Evolutionary conservation across 2,888 invertebrate species (phyloP).

Genomic region (Protonemura montana): DNA sequence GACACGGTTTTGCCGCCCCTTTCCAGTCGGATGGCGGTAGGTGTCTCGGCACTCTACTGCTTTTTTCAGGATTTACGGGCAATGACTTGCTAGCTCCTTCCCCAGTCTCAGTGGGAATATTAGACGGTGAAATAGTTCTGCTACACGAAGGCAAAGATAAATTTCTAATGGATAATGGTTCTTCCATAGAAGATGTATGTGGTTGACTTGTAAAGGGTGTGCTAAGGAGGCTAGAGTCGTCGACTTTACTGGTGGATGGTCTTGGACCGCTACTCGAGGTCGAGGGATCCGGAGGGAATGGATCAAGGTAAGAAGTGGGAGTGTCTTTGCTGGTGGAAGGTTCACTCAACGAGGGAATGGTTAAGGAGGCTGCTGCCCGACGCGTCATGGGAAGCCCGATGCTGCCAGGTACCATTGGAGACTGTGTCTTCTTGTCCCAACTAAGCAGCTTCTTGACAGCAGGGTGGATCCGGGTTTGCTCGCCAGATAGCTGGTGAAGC

Average conservation of each 20-base stretch:
- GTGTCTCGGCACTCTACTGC: neutral
- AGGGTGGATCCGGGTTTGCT: conserved; percentile 72
- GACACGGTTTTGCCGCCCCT: neutral
- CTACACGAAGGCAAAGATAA: neutral
- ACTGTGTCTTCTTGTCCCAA: conserved; percentile 58
- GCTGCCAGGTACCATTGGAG: conserved; percentile 38
- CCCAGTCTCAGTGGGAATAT: neutral
- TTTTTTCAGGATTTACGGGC: neutral
- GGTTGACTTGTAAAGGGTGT: neutral
- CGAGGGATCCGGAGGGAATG: neutral
- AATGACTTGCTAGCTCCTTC: neutral
- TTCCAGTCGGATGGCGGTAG: neutral
- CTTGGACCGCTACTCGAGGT: neutral
- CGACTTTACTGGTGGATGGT: neutral
- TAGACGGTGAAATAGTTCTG: neutral
- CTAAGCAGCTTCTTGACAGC: conserved; percentile 77
- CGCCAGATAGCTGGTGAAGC: neutral
- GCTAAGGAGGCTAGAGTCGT: neutral
- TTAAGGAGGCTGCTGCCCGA: neutral
- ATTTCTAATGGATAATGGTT: neutral
- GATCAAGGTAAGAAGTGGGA: neutral
- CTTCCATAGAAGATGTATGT: neutral
- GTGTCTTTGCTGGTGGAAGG: neutral
- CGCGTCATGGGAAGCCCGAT: conserved; percentile 41
- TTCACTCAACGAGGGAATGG: neutral